Conservation (phyloP, 2,888 invertebrate genomes). For the Chymomyza caudatula region DNA sequence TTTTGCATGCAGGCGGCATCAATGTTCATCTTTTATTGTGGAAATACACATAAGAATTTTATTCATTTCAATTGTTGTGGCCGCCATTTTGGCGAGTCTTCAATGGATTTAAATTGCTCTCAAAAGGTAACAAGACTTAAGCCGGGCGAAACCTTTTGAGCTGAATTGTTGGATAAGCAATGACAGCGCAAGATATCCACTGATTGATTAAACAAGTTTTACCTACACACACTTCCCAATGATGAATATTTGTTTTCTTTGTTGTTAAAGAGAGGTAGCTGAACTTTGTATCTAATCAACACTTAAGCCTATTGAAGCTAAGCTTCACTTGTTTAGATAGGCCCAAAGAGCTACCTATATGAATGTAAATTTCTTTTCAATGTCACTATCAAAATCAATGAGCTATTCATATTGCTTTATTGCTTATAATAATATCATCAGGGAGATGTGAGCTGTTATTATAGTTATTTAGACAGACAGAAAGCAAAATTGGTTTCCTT, state of each 20-base stretch:
- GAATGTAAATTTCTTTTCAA: neutral
- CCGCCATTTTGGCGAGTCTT: neutral
- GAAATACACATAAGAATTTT: neutral
- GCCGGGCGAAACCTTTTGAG: neutral
- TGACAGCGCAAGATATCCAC: neutral
- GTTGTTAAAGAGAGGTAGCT: neutral
- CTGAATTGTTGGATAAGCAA: neutral
- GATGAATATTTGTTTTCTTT: neutral
- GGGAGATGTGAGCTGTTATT: neutral
- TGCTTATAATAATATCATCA: neutral
- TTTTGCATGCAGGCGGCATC: neutral
- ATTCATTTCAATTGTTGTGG: neutral
- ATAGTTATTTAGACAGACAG: neutral
- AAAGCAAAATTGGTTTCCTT: no score
- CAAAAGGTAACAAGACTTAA: neutral
- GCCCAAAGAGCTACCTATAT: neutral
- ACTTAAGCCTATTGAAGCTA: neutral
- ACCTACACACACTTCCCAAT: neutral
- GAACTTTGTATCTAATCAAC: neutral
- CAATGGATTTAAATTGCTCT: neutral
- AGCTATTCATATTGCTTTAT: neutral
- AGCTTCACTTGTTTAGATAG: neutral
- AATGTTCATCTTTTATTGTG: neutral
- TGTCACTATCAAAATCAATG: neutral
- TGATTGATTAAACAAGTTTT: neutral